Conservation (phyloP, 2,113 vertebrate species). For the Pterocles gutturalis region DNA sequence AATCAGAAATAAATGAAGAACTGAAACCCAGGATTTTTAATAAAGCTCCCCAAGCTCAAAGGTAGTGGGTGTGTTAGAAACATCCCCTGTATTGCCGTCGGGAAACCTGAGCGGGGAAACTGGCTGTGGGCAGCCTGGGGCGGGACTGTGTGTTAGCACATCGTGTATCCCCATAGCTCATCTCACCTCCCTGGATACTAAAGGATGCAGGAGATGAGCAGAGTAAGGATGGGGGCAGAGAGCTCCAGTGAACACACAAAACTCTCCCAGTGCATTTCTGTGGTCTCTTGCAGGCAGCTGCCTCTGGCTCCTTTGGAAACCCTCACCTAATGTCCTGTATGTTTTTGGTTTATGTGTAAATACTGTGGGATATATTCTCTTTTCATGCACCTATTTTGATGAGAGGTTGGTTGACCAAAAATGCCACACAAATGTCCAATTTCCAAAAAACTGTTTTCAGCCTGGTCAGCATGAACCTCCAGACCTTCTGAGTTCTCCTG, state of each 20-base stretch:
- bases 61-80: neutral
- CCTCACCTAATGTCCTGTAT: neutral
- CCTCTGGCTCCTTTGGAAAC: neutral
- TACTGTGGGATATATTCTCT: neutral
- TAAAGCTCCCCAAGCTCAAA: neutral
- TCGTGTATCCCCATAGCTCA: accelerated
- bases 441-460: neutral
- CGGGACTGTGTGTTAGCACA: neutral
- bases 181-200: accelerated
- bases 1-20: neutral
- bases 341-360: neutral
- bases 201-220: neutral
- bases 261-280: neutral
- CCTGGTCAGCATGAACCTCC: neutral
- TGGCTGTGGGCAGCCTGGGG: neutral
- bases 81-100: accelerated
- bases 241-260: neutral
- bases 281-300: neutral
- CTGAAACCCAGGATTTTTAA: neutral
- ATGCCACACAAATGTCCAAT: neutral
- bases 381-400: neutral
- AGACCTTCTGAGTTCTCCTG: neutral
- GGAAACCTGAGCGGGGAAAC: neutral
- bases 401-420: neutral
- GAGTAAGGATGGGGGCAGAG: neutral